Evolutionary conservation across 2,888 invertebrate genomes (phyloP), one percentile per base, ranked within the genome.

Genomic region (Synergus itoensis): DNA sequence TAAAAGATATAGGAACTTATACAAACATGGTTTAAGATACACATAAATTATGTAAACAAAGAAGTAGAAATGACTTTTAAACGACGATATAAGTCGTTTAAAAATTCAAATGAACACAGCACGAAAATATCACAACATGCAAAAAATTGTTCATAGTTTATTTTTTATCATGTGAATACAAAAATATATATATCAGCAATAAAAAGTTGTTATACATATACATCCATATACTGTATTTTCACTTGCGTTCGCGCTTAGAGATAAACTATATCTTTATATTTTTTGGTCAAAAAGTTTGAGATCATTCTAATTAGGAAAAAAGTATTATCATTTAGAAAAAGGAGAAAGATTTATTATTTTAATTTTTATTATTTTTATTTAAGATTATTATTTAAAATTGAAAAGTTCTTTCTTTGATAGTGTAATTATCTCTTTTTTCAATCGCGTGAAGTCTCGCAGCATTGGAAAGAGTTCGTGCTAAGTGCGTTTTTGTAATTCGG

Each of bases 131-230:
- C 41, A 62, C 78, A 65, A 82, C 81, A 85, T 81, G 67, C 83
- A 80, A 84, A 84, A 86, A 88, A 89, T 94, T 94, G 94, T 94
- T 94, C 93, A 94, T 94, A 94, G 94, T 94, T 94, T 94, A 94
- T 94, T 94, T 94, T 94, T 94, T 94, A 94, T 94, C 94, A 94
- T 94, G 94, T 94, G 94, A 94, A 94, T 94, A 91, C 86, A 87
- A 87, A 87, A 88, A 94, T 36, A 36, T 92, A 90, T 91, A 91
- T 94, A 94, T 94, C 94, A 94, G 94, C 94, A 94, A 94, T 94
- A 94, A 94, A 36, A 91, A 94, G 93, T 94, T 94, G 94, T 94
- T 94, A 94, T 93, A 91, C 89, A 90, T 91, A 87, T 57, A 75
- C 21, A 43, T 73, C 57, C 57, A 53, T 41, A 64, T 64, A 48